Conservation (phyloP, 2,888 invertebrate species). For the Luperina testacea region DNA sequence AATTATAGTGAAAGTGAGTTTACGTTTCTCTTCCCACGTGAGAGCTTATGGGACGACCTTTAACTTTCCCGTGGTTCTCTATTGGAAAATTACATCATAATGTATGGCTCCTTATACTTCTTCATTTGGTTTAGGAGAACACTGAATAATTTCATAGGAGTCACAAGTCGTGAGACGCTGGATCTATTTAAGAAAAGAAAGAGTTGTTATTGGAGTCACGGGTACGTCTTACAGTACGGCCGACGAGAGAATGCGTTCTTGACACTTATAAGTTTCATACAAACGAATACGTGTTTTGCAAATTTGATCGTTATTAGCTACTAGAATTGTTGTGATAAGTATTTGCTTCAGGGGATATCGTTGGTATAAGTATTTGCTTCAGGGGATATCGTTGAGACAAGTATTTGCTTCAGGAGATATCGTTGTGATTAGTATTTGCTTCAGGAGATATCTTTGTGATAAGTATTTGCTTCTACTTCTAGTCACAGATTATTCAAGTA, state of each 20-base stretch:
- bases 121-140: slow-evolving; percentile 28
- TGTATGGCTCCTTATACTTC: slow-evolving; percentile 41
- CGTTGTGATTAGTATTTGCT: neutral
- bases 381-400: neutral
- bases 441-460: neutral
- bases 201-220: neutral
- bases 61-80: slow-evolving; percentile 55
- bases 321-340: neutral
- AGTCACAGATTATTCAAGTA: neutral
- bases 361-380: neutral
- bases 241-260: too few relatives aligned
- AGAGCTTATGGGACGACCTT: slow-evolving; percentile 48
- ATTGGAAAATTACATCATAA: slow-evolving; percentile 49
- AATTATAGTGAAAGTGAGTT: slow-evolving; percentile 62
- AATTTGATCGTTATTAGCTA: neutral
- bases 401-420: neutral
- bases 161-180: slow-evolving; percentile 51
- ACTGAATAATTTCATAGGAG: slow-evolving; percentile 39
- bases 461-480: neutral
- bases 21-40: slow-evolving; percentile 63
- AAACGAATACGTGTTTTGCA: neutral
- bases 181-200: neutral
- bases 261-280: neutral
- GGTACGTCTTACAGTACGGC: neutral
- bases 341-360: neutral